phyloP scores from a whole-genome alignment of 2,888 invertebrate genomes.

The Cataglyphis rosenhaueri region DNA sequence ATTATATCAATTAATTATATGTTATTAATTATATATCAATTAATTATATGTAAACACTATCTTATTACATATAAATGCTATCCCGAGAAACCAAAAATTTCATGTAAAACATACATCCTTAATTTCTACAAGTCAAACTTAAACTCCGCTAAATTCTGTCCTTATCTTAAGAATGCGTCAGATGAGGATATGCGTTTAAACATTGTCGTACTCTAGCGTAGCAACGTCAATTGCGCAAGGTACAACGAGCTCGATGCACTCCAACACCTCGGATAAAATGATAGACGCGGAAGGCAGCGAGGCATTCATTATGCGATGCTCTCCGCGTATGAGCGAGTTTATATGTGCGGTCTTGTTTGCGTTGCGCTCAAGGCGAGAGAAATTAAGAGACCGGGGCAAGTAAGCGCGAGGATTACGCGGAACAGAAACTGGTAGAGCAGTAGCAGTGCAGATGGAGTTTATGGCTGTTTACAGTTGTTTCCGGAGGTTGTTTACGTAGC shows the following conservation, averaged over 20 bases:
- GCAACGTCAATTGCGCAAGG: constrained; percentile 30
- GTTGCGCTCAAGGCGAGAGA: constrained; percentile 44
- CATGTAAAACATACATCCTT: not conserved
- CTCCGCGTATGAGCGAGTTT: constrained; percentile 47
- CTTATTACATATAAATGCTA: not conserved
- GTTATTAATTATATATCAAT: not conserved
- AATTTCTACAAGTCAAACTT: not conserved
- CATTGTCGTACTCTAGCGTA: not conserved
- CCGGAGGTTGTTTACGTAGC: constrained; percentile 35
- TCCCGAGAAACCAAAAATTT: not conserved
- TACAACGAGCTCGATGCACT: constrained; percentile 51
- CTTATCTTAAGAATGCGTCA: not conserved
- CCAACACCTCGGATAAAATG: constrained; percentile 42
- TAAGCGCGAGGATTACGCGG: constrained; percentile 35
- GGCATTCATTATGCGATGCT: constrained; percentile 61
- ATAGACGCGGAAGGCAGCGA: constrained; percentile 45
- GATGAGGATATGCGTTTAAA: constrained; percentile 36
- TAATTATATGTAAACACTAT: not conserved
- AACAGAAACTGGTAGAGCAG: not conserved
- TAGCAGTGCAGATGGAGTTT: constrained; percentile 30
- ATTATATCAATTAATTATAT: not conserved
- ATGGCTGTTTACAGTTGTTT: constrained; percentile 49
- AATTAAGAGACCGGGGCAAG: constrained; percentile 55
- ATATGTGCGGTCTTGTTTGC: constrained; percentile 49
- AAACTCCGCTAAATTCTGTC: not conserved